Base-by-base conservation (phyloP, 1,140 invertebrate genomes). In the Pogonognathellus flavescens region DNA sequence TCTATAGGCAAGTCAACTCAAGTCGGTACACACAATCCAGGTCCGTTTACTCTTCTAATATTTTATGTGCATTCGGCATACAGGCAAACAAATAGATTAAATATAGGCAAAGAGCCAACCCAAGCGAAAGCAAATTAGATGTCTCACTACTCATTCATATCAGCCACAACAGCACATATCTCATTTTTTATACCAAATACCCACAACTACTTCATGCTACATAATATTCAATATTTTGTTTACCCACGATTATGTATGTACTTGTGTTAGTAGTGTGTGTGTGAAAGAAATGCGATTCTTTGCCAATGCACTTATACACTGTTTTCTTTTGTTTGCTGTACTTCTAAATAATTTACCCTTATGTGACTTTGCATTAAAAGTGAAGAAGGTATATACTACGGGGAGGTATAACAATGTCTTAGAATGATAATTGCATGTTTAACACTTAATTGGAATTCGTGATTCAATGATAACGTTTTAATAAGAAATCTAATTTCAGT, bases 1-100 rank as follows among this genome's bases (percentile, higher is more conserved):
- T 76, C 70, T 76, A 50, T 76, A 76, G 70, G 49, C 70, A 76
- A 76, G 70, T 76, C 25, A 16, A 76, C 70, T 76, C 31, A 76
- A 76, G 70, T 76, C 25, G 41, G 70, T 76, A 76, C 70, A 76
- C 70, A 76, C 70, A 76, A 76, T 16, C 14, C 11, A 50, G 25
- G n/a, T 76, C 31, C 70, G 31, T 76, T 76, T 76, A 50, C 70
- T 76, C 70, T 76, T 76, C 70, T 50, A 76, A 76, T 76, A 76
- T 76, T 76, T 76, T 76, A 76, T 76, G 70, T 76, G 70, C 70
- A 76, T 76, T 76, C 70, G 70, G 70, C 70, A 76, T 50, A 76
- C 70, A 76, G 70, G n/a, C 70, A 76, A 76, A 76, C 70, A 76
- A 76, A 76, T 76, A 76, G 70, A 76, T 76, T 76, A 76, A 76